phyloP scores from a whole-genome alignment of 2,888 invertebrate species.

The Blastobasis adustella region DNA sequence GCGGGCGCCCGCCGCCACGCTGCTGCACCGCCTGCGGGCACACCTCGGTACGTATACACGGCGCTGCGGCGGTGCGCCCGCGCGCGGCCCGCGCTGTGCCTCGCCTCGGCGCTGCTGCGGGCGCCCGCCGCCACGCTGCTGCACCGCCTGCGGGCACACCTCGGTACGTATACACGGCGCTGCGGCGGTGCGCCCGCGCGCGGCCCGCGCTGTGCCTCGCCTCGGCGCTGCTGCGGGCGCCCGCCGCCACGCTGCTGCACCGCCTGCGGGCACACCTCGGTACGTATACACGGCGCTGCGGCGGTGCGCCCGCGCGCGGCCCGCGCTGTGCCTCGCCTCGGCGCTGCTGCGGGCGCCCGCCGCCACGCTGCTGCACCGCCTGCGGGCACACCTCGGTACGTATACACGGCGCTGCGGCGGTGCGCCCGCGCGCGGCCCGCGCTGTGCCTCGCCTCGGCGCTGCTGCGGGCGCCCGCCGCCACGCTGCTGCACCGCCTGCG shows the following conservation, averaged over 20 bases:
- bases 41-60: constrained; percentile 45
- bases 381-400: constrained; percentile 69
- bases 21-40: constrained; percentile 86
- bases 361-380: constrained; percentile 28
- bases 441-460: constrained; percentile 43
- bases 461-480: constrained; percentile 35
- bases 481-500: constrained; percentile 63
- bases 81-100: constrained; percentile 59
- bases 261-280: constrained; percentile 74
- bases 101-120: constrained; percentile 58
- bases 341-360: constrained; percentile 50
- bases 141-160: constrained; percentile 73
- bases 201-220: constrained; percentile 37
- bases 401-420: no score
- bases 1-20: constrained; percentile 83
- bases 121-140: constrained; percentile 18
- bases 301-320: constrained; percentile 41
- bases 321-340: constrained; percentile 59
- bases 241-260: constrained; percentile 4
- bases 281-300: constrained; percentile 34
- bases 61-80: constrained; percentile 22
- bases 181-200: constrained; percentile 21
- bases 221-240: constrained; percentile 55
- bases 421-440: constrained; percentile 22
- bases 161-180: constrained; percentile 35